Evolutionary conservation across 2,888 invertebrate species (phyloP), one percentile per base, ranked within the genome.

Genomic region (Drosophila mettleri): DNA sequence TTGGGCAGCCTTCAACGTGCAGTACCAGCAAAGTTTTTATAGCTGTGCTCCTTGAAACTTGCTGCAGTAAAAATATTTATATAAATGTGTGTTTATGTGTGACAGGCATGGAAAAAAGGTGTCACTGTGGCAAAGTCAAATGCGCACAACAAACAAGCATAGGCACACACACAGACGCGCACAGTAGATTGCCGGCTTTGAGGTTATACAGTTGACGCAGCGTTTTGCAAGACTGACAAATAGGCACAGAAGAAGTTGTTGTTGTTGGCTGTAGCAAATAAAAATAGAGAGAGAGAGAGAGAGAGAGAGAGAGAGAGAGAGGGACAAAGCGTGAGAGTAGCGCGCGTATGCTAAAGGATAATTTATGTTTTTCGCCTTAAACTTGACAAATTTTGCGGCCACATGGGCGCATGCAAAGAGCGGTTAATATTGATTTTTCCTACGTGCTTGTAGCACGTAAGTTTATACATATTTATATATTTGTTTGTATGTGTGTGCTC

Each of bases 321-420:
- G 27, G 20, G 16, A 18, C 10, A 12, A 16, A 52, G 12, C 14
- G 16, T n/a, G 24, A 3, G 20, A 1, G 49, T n/a, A 20, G 39
- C 5, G 39, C 9, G 8, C 20, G 48, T 75, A 43, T 46, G 62
- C 54, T 61, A 67, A 76, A 65, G 81, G 85, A 81, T 74, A 72
- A 69, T 78, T 67, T 81, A 78, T 77, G 74, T 51, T 62, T 81
- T 69, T 68, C 69, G 71, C 78, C 74, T 74, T 78, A 59, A 80
- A 80, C 85, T 78, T 85, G 85, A 68, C 78, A 69, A 78, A 74
- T 39, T 45, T 70, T 80, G 70, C 49, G 70, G 74, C 58, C 69
- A 51, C 52, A 62, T 55, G 27, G 16, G 49, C 41, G 61, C 57
- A 51, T 57, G 64, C 43, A 76, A 54, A 78, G 46, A n/a, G 29